phyloP scores from a whole-genome alignment of 2,888 invertebrate genomes.

The Nysson spinosus region DNA sequence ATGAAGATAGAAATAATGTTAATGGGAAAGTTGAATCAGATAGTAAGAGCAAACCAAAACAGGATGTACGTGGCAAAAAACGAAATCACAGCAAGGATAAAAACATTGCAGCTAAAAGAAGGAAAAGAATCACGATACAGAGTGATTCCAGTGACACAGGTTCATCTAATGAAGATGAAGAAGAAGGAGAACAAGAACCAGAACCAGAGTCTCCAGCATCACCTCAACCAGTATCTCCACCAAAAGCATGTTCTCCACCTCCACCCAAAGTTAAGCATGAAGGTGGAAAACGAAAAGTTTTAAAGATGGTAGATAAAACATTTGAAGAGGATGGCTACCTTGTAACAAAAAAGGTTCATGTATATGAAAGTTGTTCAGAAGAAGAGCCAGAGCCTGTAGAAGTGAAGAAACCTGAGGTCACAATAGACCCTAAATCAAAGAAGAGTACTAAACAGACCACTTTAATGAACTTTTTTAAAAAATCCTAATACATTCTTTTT shows the following conservation, averaged over 20 bases:
- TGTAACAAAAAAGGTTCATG: conserved; percentile 72
- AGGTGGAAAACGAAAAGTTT: conserved; percentile 68
- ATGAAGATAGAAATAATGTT: neutral
- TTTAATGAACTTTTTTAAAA: conserved; percentile 74
- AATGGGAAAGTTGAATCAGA: conserved; percentile 1
- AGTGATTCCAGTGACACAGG: conserved; percentile 68
- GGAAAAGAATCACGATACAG: conserved; percentile 66
- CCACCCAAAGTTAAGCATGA: conserved; percentile 61
- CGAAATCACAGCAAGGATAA: conserved; percentile 61
- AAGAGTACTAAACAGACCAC: conserved; percentile 67
- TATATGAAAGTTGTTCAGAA: conserved; percentile 71
- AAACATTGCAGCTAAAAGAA: conserved; percentile 49
- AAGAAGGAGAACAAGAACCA: neutral
- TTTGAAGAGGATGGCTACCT: conserved; percentile 75
- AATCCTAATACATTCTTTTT: conserved; percentile 51
- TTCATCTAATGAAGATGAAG: conserved; percentile 40
- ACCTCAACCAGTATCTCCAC: conserved; percentile 19
- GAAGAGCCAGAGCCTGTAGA: conserved; percentile 57
- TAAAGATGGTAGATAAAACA: conserved; percentile 70
- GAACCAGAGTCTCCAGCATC: conserved; percentile 5
- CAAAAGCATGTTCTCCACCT: conserved; percentile 56
- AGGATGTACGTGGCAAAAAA: conserved; percentile 57
- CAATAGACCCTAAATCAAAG: conserved; percentile 32
- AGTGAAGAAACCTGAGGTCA: conserved; percentile 28
- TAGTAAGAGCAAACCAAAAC: conserved; percentile 35